Base-by-base conservation (phyloP, 2,888 invertebrate species). In the Torymus texanus region DNA sequence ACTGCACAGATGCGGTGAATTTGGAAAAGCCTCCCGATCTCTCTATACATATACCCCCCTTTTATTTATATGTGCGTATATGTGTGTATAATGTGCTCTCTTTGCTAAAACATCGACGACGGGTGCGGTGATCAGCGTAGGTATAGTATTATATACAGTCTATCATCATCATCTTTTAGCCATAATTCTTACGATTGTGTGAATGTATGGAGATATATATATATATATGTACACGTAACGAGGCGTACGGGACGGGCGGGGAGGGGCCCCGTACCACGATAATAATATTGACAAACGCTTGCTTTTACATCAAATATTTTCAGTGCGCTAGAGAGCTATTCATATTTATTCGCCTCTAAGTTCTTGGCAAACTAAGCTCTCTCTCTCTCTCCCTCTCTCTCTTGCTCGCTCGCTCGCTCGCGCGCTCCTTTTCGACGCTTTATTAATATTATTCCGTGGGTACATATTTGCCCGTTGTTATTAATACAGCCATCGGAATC, bases 291-390 rank as follows among this genome's bases (percentile, higher is more conserved):
- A 80, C 80, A 77, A 74, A 77, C 70, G 76, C 80, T 70, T 65
- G 76, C 72, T 77, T 80, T 80, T 77, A 73, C 80, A 74, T 80
- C 80, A 80, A 80, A 77, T 77, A 77, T 77, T 80, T 77, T 65
- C 80, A 62, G 70, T 77, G 70, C 41, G 41, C 41, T 5, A 41
- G 41, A 41, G 41, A 41, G 41, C 76, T 80, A 73, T 80, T 77
- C 80, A 80, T 80, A 80, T 80, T 80, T 80, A 80, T 80, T 77
- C 76, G 76, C 56, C 73, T 80, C 79, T 73, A 80, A 80, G 75
- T 79, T 79, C 79, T 79, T 62, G 29, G 75, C 79, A 80, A 80
- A 80, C 79, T 72, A 63, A 73, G 58, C 79, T 75, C 75, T 71
- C 79, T 63, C 78, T 55, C 59, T 62, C 14, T 14, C 55, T 24